phyloP scores from a whole-genome alignment of 2,797 vertebrate species.

The Lacerta agilis region DNA sequence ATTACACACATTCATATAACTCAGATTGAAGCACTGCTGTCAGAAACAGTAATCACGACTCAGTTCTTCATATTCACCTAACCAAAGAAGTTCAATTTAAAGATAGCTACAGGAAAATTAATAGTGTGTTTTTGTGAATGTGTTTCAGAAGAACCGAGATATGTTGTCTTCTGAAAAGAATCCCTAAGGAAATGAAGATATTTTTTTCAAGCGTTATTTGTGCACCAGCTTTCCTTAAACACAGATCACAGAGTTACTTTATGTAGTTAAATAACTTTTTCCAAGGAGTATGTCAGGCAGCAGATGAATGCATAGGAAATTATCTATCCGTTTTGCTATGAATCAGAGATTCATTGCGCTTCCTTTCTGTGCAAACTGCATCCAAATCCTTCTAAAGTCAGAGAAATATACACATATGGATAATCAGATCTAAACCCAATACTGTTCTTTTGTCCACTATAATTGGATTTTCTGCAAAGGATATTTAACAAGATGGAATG shows the following conservation, averaged over 20 bases:
- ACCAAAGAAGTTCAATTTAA: not conserved
- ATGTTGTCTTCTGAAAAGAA: not conserved
- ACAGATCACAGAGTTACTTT: not conserved
- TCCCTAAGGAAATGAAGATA: not conserved
- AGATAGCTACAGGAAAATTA: not conserved
- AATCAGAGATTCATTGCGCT: not conserved
- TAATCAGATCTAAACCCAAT: slow-evolving; percentile 4
- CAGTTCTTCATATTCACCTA: not conserved
- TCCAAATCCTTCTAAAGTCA: slow-evolving; percentile 21
- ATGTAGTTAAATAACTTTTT: not conserved
- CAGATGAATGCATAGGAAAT: not conserved
- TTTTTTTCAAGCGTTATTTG: not conserved
- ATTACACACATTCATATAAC: not conserved
- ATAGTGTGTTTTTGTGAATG: not conserved
- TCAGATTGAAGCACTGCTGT: not conserved
- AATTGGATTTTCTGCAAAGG: slow-evolving; percentile 37
- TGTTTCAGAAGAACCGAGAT: not conserved
- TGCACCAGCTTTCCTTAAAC: not conserved
- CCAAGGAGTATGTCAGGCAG: slow-evolving; percentile 6
- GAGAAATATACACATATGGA: not conserved
- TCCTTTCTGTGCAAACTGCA: slow-evolving; percentile 17
- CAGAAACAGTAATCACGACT: not conserved
- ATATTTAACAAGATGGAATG: slow-evolving; percentile 53
- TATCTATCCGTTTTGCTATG: not conserved
- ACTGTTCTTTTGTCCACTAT: slow-evolving; percentile 15